Percentiles rank a stretch among this genome's conserved stretches.
phyloP scores from a whole-genome alignment of 2,888 invertebrate genomes.

The Diloba caeruleocephala region DNA sequence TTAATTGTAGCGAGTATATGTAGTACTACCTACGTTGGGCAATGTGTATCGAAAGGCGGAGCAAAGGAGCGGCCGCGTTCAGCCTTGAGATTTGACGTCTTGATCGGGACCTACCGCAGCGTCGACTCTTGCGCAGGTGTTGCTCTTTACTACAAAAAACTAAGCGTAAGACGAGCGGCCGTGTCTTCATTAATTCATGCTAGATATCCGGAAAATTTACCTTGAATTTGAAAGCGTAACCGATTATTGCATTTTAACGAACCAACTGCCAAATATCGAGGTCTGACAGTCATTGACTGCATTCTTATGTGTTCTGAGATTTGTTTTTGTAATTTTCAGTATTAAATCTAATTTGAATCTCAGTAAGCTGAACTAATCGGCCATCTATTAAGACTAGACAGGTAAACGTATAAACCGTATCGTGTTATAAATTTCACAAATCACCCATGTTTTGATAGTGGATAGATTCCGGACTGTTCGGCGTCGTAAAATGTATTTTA shows the following conservation, averaged over 20 bases:
- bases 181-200: constrained; percentile 75
- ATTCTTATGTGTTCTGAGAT: constrained; percentile 35
- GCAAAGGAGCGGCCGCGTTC: constrained; percentile 73
- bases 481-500: constrained; percentile 79
- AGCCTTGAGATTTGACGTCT: constrained; percentile 88
- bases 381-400: constrained; percentile 39
- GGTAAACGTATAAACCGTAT: constrained; percentile 34
- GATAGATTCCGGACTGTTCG: constrained; percentile 66
- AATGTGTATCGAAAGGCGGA: constrained; percentile 79
- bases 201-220: constrained; percentile 75
- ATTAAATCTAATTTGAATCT: constrained; percentile 40
- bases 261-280: constrained; percentile 31
- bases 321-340: constrained; percentile 27
- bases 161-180: constrained; percentile 83
- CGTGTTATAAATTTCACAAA: constrained; percentile 65
- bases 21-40: constrained; percentile 72
- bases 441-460: constrained; percentile 67
- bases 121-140: constrained; percentile 84
- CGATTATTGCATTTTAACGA: constrained; percentile 37
- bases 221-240: constrained; percentile 65
- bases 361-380: constrained; percentile 34
- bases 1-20: constrained; percentile 72
- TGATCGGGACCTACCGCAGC: constrained; percentile 89
- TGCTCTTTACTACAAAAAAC: constrained; percentile 77
- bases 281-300: constrained; percentile 37